Conservation (phyloP, 2,888 invertebrate species). For the Drosophila maculinotata region DNA sequence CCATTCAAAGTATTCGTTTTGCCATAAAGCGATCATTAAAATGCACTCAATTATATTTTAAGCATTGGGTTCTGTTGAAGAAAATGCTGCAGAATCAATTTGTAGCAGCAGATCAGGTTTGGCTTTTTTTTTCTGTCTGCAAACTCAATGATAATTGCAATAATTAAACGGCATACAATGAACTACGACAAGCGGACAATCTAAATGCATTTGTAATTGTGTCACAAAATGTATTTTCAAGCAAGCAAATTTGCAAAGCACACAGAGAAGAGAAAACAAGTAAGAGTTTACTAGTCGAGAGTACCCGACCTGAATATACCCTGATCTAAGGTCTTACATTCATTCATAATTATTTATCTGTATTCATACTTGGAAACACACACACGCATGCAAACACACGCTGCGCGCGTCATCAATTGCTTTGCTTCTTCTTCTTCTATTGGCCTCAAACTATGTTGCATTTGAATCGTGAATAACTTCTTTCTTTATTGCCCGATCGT, state of each 20-base stretch:
- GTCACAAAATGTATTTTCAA: constrained; percentile 71
- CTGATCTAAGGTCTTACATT: too few species aligned
- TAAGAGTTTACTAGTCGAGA: too few species aligned
- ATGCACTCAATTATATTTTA: constrained; percentile 43
- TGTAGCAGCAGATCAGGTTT: constrained; percentile 10
- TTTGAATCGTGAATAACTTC: too few species aligned
- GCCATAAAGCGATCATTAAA: constrained; percentile 45
- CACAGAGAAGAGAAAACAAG: constrained; percentile 17
- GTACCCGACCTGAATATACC: too few species aligned
- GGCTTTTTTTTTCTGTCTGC: background rate
- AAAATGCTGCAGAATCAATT: constrained; percentile 4
- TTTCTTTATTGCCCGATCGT: too few species aligned
- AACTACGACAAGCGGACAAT: constrained; percentile 19
- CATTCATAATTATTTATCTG: too few species aligned
- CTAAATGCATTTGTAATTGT: constrained; percentile 54
- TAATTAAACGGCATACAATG: constrained; percentile 47
- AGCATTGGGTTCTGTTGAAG: constrained; percentile 1
- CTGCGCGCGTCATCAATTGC: too few species aligned
- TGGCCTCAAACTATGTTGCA: too few species aligned
- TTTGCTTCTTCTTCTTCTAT: too few species aligned
- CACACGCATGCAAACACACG: too few species aligned
- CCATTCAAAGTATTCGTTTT: constrained; percentile 12
- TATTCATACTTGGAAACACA: too few species aligned
- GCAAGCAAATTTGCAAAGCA: constrained; percentile 40
- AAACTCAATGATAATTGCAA: constrained; percentile 34